Evolutionary conservation across 1,140 invertebrate genomes (phyloP), one percentile per base, ranked within the genome.

Genomic region (Geopemphigus sp.): DNA sequence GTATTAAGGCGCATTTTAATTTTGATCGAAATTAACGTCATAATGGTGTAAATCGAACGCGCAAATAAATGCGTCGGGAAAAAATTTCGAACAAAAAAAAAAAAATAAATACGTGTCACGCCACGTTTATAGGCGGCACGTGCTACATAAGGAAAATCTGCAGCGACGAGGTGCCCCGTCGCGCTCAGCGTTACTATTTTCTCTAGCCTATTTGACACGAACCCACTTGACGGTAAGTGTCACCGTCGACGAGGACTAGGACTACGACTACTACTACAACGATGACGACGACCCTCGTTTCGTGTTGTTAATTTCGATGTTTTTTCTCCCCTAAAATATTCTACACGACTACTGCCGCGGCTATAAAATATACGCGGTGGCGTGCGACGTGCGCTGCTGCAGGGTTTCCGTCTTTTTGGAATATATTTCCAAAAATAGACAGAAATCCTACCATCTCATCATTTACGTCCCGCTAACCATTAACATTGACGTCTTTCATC

Each of bases 391-490:
- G 8, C 47, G 68, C 17, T 47, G 57, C 57, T 19, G 32, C 56
- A 22, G 39, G 57, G 74, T 78, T 78, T 78, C 74, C 74, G 74
- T 78, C 74, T 78, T 78, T 78, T 78, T 50, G 74, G 74, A 78
- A 78, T 61, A 59, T 63, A 47, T 59, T 29, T 78, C 56, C 57
- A 78, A 78, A 78, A 61, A 61, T 78, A 78, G 57, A 78, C 74
- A 63, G 56, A 63, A 76, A 76, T 76, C 74, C 74, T 39, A 47
- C 74, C 57, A n/a, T 39, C 74, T 78, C 74, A 78, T 78, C 74
- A 78, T 78, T 78, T 78, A 78, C 74, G 74, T 78, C 74, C 74
- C 74, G 74, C 74, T 78, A 78, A 78, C 74, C 74, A 78, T 78
- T 78, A 78, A 78, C 74, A 78, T 78, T 78, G 74, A 78, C 74